Evolutionary conservation across 1,140 invertebrate genomes (phyloP), one percentile per base, ranked within the genome.

Genomic region (Brachionus paranguensis): DNA sequence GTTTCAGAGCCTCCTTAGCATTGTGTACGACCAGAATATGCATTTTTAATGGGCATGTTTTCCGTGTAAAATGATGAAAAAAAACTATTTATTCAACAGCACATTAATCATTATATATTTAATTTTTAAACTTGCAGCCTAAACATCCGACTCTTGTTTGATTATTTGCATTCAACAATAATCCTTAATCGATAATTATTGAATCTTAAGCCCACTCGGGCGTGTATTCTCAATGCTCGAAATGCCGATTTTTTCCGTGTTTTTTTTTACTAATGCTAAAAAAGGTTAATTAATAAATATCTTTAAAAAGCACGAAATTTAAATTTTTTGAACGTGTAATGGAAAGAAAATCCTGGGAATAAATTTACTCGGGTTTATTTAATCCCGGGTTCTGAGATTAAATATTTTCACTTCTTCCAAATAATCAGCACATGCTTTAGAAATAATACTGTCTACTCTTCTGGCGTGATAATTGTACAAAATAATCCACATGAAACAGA

Each of bases 401-500:
- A 76, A 50, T 27, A 50, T 76, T 50, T 76, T 76, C 20, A 17
- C 47, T 76, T 76, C 72, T 50, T 50, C 17, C 43, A 76, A 76
- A 47, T 76, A 50, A 50, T 76, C 43, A 76, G 45, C 72, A 50
- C 41, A 76, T 0, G 41, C 72, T 76, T 50, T 76, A 12, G 72
- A 76, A 47, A 24, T 50, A 27, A 76, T 27, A 14, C 47, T 76
- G 24, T 76, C 53, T 27, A 72, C 68, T 17, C 68, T 3, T 43
- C 17, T 50, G 27, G 20, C 47, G 17, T 76, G 72, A 76, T 12
- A 24, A n/a, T 29, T 50, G 27, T 50, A 76, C 20, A 76, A 50
- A 76, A 50, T 29, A 50, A 76, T 76, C 72, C 72, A 76, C 24
- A 76, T 27, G 24, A 76, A 24, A 72, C 68, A 43, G 20, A 76